Percentiles rank a stretch among this genome's conserved stretches.
Conservation (phyloP, 2,888 invertebrate species). For the Ptilodon capucinus region DNA sequence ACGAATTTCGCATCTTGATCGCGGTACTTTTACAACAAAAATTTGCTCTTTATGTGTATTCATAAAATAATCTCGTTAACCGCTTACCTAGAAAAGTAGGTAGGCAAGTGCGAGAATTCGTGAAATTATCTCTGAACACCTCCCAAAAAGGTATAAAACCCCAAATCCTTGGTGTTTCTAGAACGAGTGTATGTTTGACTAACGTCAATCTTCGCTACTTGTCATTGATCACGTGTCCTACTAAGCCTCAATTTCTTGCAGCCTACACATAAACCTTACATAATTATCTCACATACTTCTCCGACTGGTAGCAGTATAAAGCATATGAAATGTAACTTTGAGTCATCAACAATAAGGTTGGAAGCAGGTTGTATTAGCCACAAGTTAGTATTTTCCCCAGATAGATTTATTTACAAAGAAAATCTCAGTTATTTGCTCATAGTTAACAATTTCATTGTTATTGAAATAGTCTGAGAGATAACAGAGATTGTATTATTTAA, state of each 20-base stretch:
- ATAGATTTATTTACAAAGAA: slow-evolving; percentile 26
- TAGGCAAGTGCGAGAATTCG: no score
- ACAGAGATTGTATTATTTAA: slow-evolving; percentile 16
- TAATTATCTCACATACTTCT: slow-evolving; percentile 13
- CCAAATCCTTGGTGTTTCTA: no score
- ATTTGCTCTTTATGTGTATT: no score
- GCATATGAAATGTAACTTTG: slow-evolving; percentile 4
- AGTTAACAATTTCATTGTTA: slow-evolving; percentile 28
- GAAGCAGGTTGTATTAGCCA: not conserved
- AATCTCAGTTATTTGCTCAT: slow-evolving; percentile 24
- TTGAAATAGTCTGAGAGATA: slow-evolving; percentile 25
- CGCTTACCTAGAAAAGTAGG: no score
- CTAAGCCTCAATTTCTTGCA: slow-evolving; percentile 19
- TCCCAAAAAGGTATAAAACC: no score
- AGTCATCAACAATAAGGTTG: not conserved
- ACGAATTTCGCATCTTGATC: no score
- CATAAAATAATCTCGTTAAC: no score
- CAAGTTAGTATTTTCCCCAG: slow-evolving; percentile 11
- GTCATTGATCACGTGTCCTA: slow-evolving; percentile 18
- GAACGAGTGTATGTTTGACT: no score
- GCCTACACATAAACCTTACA: slow-evolving; percentile 5
- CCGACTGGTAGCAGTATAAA: slow-evolving; percentile 4
- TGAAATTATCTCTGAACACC: no score
- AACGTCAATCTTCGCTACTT: slow-evolving; percentile 3
- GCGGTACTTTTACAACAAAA: no score